phyloP scores from a whole-genome alignment of 2,797 vertebrate species.

The Acridotheres tristis region DNA sequence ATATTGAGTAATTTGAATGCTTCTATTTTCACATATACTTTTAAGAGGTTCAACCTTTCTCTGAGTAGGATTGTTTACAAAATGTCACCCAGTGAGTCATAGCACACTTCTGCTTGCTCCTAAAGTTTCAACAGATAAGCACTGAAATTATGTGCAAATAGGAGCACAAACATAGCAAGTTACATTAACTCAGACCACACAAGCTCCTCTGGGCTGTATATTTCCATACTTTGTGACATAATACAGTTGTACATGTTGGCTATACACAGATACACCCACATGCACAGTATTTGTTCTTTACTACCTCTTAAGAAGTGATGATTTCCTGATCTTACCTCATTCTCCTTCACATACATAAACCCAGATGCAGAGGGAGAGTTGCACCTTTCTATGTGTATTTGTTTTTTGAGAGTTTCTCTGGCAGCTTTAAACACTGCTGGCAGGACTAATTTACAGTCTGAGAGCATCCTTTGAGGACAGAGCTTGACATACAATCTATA shows the following conservation, averaged over 20 bases:
- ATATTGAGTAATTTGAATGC: not conserved
- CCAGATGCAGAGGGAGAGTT: not conserved
- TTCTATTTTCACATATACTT: not conserved
- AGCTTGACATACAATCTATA: not conserved
- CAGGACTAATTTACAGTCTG: not conserved
- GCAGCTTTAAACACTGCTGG: not conserved
- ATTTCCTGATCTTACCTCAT: not conserved
- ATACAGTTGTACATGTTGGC: not conserved
- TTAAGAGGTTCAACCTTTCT: not conserved
- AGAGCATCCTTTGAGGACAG: not conserved
- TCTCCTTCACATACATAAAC: not conserved
- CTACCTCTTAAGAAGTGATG: not conserved
- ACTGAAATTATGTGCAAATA: not conserved
- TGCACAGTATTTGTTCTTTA: not conserved
- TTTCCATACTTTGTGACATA: not conserved
- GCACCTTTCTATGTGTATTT: not conserved
- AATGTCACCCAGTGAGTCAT: not conserved
- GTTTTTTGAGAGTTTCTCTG: not conserved
- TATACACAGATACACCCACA: not conserved
- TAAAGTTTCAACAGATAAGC: not conserved
- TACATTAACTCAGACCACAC: not conserved
- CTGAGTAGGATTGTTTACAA: not conserved
- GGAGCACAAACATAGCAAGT: not conserved
- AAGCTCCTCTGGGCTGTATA: not conserved
- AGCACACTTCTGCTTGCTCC: not conserved